These are phyloP conservation scores for Elanoides forficatus DNA, from an alignment of 2,113 vertebrate species.

Conservation along the genomic window DNA sequence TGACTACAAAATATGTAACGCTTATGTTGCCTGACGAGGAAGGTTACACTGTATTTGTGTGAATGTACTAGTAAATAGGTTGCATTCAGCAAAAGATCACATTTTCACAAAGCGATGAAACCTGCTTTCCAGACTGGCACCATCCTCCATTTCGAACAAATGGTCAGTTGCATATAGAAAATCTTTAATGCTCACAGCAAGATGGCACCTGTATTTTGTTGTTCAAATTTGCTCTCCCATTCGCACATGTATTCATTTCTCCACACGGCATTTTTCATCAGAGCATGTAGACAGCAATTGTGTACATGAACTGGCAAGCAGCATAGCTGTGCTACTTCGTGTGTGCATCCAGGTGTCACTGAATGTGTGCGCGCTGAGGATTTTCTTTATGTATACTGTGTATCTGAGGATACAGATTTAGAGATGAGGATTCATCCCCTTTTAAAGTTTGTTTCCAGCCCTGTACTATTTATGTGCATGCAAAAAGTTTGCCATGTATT, in stretches of 20 bases:
- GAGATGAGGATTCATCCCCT: not conserved
- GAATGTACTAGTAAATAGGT: not conserved
- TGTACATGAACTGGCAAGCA: not conserved
- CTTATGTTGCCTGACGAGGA: not conserved
- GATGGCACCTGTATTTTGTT: not conserved
- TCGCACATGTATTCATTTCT: not conserved
- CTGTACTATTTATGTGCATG: not conserved
- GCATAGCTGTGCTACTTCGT: not conserved
- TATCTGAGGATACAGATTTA: not conserved
- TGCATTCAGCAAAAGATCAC: not conserved
- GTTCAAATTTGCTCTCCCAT: not conserved
- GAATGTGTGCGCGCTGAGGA: not conserved
- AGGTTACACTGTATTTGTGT: not conserved
- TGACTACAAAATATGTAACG: not conserved
- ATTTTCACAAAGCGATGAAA: not conserved
- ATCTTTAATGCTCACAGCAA: not conserved
- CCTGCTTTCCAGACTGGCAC: not conserved
- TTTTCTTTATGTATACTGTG: not conserved
- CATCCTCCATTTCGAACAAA: not conserved
- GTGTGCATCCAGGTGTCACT: not conserved
- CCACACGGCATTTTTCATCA: not conserved
- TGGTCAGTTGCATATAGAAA: not conserved
- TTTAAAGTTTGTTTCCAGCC: not conserved
- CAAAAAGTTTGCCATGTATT: not conserved
- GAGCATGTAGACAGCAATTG: not conserved